phyloP scores from a whole-genome alignment of 2,113 vertebrate species.

The Coracopsis vasa region DNA sequence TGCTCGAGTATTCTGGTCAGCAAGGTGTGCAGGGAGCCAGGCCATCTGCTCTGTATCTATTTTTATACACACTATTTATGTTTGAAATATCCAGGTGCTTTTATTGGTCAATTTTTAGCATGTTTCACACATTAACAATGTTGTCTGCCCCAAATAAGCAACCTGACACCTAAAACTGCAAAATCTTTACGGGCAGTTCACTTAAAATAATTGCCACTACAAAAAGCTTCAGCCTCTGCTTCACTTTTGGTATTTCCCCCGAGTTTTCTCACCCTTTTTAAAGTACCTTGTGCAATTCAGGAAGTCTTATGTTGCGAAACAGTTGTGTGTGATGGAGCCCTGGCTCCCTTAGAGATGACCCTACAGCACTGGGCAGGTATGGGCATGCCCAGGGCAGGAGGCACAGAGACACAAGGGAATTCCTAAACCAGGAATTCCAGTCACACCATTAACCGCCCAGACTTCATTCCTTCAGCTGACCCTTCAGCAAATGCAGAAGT shows the following conservation, averaged over 20 bases:
- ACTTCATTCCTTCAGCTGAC: background rate
- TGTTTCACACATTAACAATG: background rate
- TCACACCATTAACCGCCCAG: background rate
- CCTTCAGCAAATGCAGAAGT: background rate
- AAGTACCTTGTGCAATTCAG: background rate
- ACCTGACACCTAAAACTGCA: background rate
- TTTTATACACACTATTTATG: background rate
- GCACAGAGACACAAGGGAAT: background rate
- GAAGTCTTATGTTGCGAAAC: accelerated
- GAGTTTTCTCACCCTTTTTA: background rate
- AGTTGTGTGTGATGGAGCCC: background rate
- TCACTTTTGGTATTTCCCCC: background rate
- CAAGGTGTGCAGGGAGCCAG: slow-evolving; percentile 34
- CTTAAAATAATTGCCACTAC: background rate
- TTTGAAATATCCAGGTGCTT: slow-evolving; percentile 36
- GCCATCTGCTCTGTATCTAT: slow-evolving; percentile 58
- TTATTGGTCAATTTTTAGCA: background rate
- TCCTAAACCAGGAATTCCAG: background rate
- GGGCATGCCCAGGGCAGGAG: background rate
- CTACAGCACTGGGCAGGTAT: background rate
- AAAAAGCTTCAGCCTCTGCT: background rate
- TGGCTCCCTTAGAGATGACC: background rate
- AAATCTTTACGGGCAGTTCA: background rate
- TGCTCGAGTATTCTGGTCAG: slow-evolving; percentile 15
- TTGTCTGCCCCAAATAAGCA: background rate